Evolutionary conservation across 2,797 vertebrate genomes (phyloP).

Genomic region (Falco biarmicus): DNA sequence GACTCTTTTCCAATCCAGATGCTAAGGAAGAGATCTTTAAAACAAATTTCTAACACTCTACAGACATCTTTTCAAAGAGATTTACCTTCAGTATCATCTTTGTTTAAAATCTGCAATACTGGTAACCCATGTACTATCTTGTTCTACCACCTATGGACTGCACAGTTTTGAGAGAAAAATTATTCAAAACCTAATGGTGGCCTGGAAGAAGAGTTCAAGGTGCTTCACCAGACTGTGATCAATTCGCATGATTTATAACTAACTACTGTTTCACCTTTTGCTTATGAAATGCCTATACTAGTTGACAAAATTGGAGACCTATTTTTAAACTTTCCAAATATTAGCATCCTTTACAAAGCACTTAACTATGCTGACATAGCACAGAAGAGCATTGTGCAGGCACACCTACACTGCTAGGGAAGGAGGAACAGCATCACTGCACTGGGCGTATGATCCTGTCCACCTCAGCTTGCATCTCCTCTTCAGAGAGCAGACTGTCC

Average conservation of each 20-base stretch:
- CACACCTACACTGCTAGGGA: not conserved
- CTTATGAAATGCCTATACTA: not conserved
- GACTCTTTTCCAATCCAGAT: not conserved
- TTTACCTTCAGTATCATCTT: not conserved
- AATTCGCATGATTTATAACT: not conserved
- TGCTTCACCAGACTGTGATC: not conserved
- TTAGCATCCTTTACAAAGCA: not conserved
- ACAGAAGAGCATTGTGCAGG: not conserved
- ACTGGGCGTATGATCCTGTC: accelerated
- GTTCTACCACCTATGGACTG: not conserved
- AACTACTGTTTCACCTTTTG: not conserved
- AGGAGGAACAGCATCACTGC: not conserved
- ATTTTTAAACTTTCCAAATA: not conserved
- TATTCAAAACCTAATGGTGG: not conserved
- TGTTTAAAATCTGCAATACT: not conserved
- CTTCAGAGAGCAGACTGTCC: not conserved
- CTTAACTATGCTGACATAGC: accelerated
- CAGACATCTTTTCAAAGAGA: not conserved
- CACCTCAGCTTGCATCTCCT: not conserved
- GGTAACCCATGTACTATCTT: not conserved
- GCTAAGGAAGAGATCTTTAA: not conserved
- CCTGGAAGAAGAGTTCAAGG: not conserved
- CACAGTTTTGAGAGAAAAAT: not conserved
- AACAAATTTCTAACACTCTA: not conserved
- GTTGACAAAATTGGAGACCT: not conserved